Conservation (phyloP, 2,888 invertebrate genomes). For the Choreutis nemorana region DNA sequence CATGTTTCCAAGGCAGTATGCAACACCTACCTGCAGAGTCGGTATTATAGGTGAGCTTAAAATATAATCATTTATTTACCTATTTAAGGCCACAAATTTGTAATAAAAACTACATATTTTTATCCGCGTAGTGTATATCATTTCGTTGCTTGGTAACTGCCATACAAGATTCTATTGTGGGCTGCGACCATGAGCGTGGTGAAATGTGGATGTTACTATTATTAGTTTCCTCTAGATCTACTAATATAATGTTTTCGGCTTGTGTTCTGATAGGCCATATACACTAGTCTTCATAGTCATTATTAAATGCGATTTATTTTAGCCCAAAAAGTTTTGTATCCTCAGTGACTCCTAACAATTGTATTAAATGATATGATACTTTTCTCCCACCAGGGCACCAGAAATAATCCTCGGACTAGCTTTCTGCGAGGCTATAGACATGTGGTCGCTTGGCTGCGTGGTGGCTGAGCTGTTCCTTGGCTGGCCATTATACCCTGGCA, state of each 20-base stretch:
- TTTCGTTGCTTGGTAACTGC: too few species aligned
- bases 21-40: slow-evolving; percentile 98
- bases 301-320: neutral
- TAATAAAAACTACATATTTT: too few species aligned
- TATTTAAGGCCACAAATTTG: too few species aligned
- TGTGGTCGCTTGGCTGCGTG: slow-evolving; percentile 99
- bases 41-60: slow-evolving; percentile 82
- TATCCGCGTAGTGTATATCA: too few species aligned
- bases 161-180: too few species aligned
- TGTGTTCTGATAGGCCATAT: too few species aligned
- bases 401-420: slow-evolving; percentile 97
- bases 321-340: neutral
- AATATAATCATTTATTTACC: too few species aligned
- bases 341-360: neutral
- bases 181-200: too few species aligned
- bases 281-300: too few species aligned
- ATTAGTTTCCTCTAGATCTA: too few species aligned
- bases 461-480: slow-evolving; percentile 99
- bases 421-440: slow-evolving; percentile 99
- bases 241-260: too few species aligned
- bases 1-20: slow-evolving; percentile 99
- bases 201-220: too few species aligned
- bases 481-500: slow-evolving; percentile 99
- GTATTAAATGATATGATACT: neutral
- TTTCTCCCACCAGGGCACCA: slow-evolving; percentile 75